These are phyloP conservation scores for Hystrix cristata DNA, from an alignment of 2,113 vertebrate genomes.

Conservation along the genomic window DNA sequence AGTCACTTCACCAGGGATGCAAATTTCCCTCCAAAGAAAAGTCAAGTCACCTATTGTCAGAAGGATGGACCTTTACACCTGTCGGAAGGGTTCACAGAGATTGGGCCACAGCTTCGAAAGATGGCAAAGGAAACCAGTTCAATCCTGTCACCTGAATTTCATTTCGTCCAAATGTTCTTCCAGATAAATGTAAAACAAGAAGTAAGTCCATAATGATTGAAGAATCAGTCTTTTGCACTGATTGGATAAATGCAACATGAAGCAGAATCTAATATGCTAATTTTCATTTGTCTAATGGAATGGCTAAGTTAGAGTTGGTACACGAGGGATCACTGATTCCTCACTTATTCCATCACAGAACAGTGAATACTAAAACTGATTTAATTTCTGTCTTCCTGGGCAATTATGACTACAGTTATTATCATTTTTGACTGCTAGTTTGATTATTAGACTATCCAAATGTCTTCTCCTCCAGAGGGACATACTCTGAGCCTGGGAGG, in stretches of 20 bases:
- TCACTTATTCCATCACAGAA: neutral
- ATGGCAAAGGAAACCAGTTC: neutral
- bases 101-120: neutral
- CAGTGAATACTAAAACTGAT: neutral
- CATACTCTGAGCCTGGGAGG: neutral
- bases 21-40: neutral
- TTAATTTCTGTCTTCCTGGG: neutral
- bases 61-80: neutral
- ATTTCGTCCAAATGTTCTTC: neutral
- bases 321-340: neutral
- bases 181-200: slow-evolving; percentile 4
- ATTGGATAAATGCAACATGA: neutral
- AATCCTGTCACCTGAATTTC: slow-evolving; percentile 11
- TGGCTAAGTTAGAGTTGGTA: neutral
- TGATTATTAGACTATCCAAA: neutral
- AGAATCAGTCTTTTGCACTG: neutral
- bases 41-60: neutral
- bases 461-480: neutral
- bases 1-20: neutral
- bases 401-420: neutral
- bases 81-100: neutral
- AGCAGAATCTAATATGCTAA: neutral
- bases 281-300: neutral
- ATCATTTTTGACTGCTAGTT: neutral
- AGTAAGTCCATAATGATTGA: neutral